Conservation (phyloP, 2,797 vertebrate species). For the Crenichthys baileyi region DNA sequence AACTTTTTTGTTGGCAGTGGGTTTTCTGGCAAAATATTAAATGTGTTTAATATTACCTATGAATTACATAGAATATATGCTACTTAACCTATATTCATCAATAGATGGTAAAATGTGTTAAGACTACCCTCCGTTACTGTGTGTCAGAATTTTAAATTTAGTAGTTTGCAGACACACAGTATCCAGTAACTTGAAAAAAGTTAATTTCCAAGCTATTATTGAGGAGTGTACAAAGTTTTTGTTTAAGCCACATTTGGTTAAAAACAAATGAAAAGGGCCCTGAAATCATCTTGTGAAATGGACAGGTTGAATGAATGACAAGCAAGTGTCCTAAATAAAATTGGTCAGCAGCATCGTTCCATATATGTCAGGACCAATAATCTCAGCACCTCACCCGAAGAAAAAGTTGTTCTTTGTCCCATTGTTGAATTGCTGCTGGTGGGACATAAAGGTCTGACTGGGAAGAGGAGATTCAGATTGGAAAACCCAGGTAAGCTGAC, state of each 20-base stretch:
- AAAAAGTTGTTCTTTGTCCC: constrained; percentile 21
- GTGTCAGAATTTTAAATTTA: not conserved
- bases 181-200: not conserved
- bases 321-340: constrained; percentile 24
- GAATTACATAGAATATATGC: not conserved
- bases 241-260: not conserved
- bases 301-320: constrained; percentile 4
- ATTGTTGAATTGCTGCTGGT: constrained; percentile 42
- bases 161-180: not conserved
- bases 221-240: not conserved
- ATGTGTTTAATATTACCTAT: not conserved
- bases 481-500: constrained; percentile 72
- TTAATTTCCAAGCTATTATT: not conserved
- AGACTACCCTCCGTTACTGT: not conserved
- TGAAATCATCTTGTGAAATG: not conserved
- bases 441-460: constrained; percentile 51
- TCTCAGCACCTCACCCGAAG: constrained; percentile 25
- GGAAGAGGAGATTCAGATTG: constrained; percentile 56
- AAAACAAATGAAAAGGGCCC: not conserved
- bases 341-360: constrained; percentile 11
- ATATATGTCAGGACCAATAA: constrained; percentile 9
- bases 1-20: not conserved
- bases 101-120: not conserved
- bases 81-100: not conserved
- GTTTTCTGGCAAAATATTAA: constrained; percentile 16